phyloP scores from a whole-genome alignment of 1,140 invertebrate genomes.

The Hypothenemus hampei region DNA sequence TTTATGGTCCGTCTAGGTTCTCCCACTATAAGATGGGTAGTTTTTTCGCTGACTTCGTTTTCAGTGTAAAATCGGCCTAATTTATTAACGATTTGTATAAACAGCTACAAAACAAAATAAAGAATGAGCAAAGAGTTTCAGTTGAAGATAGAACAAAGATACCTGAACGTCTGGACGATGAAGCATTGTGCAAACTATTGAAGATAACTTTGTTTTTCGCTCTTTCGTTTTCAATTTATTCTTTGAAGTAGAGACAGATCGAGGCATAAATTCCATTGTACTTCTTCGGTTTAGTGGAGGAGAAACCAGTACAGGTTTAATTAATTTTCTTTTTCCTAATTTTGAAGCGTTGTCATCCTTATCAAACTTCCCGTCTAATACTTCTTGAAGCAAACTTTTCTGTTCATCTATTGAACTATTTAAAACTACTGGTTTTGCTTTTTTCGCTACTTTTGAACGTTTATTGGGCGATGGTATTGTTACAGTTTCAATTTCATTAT shows the following conservation, averaged over 20 bases:
- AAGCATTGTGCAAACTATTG: slow-evolving; percentile 42
- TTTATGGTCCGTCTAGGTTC: slow-evolving; percentile 52
- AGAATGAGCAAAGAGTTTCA: background rate
- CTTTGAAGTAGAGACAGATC: slow-evolving; percentile 6
- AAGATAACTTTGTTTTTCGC: slow-evolving; percentile 22
- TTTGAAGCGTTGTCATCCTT: background rate
- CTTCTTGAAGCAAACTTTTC: slow-evolving; percentile 10
- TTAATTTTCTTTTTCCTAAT: background rate
- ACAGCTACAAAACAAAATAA: slow-evolving; percentile 14
- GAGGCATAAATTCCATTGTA: slow-evolving; percentile 35
- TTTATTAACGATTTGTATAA: slow-evolving; percentile 46
- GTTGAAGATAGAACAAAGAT: background rate
- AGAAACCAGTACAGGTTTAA: background rate
- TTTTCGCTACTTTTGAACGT: too few species aligned
- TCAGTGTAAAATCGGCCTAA: slow-evolving; percentile 49
- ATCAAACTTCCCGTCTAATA: slow-evolving; percentile 2
- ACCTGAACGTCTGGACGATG: slow-evolving; percentile 35
- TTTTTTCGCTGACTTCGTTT: slow-evolving; percentile 47
- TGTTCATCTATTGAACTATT: slow-evolving; percentile 20
- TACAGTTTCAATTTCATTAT: too few species aligned
- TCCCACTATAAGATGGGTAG: slow-evolving; percentile 52
- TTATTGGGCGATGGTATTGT: too few species aligned
- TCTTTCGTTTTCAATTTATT: slow-evolving; percentile 28
- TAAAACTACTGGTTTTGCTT: background rate
- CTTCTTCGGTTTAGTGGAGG: slow-evolving; percentile 30